Percentiles rank a stretch among this genome's conserved stretches.
Evolutionary conservation across 1,140 invertebrate species (phyloP).

Genomic region (Sarcophaga bullata): DNA sequence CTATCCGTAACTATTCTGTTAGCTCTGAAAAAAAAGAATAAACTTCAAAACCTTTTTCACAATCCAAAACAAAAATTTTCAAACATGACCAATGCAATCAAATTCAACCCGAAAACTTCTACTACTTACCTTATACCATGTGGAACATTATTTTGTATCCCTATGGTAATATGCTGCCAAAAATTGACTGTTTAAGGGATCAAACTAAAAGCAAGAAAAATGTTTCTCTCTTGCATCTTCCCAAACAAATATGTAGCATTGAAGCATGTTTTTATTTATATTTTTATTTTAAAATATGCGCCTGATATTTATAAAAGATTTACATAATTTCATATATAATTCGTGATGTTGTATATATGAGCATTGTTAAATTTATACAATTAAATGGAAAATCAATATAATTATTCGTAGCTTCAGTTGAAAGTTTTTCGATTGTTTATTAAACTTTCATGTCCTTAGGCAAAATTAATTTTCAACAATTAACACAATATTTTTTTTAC

Average conservation of each 20-base stretch:
- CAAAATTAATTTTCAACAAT: background rate
- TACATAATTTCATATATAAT: too few relatives aligned
- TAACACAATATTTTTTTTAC: background rate
- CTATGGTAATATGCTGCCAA: background rate
- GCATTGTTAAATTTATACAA: too few relatives aligned
- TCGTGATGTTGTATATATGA: too few relatives aligned
- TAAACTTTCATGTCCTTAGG: background rate
- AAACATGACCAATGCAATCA: background rate
- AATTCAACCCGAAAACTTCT: too few relatives aligned
- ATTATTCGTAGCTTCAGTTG: background rate
- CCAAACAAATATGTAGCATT: too few relatives aligned
- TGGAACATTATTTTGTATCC: constrained; percentile 11
- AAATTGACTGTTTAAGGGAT: constrained; percentile 4
- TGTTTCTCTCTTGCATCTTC: background rate
- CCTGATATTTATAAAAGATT: too few relatives aligned
- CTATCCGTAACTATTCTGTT: too few relatives aligned
- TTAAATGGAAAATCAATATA: background rate
- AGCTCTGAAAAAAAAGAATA: too few relatives aligned
- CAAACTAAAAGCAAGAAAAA: background rate
- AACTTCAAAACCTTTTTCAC: too few relatives aligned
- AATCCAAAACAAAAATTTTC: too few relatives aligned
- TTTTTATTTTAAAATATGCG: too few relatives aligned
- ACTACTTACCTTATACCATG: background rate
- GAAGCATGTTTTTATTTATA: too few relatives aligned
- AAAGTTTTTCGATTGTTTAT: constrained; percentile 8